Evolutionary conservation across 2,888 invertebrate species (phyloP).

Genomic region (Argyra leucocephala): DNA sequence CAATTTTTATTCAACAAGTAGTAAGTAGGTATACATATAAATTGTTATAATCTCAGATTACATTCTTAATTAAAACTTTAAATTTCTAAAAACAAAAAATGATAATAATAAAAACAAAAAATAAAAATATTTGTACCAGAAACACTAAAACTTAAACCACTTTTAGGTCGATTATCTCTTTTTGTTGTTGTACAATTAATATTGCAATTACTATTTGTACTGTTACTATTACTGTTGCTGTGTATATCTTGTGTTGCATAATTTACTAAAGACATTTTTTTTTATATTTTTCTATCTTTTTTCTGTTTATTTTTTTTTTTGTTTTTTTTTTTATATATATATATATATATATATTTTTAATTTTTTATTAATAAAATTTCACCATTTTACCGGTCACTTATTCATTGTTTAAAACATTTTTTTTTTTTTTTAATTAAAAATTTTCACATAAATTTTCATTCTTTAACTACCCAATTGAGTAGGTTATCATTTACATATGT

Average conservation of each 20-base stretch:
- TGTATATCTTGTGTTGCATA: background rate
- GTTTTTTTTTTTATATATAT: background rate
- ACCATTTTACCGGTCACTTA: background rate
- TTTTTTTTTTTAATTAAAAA: background rate
- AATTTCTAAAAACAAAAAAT: background rate
- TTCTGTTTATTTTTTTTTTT: background rate
- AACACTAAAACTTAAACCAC: slow-evolving; percentile 43
- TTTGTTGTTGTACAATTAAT: background rate
- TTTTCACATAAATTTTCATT: background rate
- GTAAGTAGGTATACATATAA: too few species aligned
- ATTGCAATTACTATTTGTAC: background rate
- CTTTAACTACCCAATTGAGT: background rate
- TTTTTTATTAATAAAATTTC: background rate
- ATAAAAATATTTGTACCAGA: slow-evolving; percentile 32
- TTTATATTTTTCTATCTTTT: background rate
- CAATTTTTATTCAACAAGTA: too few species aligned
- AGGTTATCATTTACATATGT: background rate
- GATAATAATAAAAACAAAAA: background rate
- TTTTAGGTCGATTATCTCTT: slow-evolving; percentile 39
- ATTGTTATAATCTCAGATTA: too few species aligned
- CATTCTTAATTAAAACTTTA: too few species aligned
- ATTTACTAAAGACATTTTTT: background rate
- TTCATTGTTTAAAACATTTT: background rate
- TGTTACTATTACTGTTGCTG: background rate
- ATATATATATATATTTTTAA: background rate